Evolutionary conservation across 2,888 invertebrate species (phyloP).

Genomic region (Dasysyrphus albostriatus): DNA sequence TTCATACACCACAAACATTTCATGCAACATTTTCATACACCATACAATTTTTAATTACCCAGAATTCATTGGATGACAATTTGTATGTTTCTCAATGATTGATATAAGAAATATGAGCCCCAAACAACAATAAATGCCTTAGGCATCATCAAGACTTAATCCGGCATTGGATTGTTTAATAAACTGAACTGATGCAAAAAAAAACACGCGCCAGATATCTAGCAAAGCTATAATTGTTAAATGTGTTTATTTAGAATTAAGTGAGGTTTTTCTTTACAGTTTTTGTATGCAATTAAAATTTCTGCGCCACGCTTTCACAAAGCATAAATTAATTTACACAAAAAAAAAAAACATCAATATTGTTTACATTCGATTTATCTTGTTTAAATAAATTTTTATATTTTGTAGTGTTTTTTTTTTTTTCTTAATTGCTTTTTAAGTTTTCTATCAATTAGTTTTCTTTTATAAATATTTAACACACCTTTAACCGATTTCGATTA

Average conservation of each 20-base stretch:
- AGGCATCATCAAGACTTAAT: neutral
- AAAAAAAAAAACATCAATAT: slow-evolving; percentile 31
- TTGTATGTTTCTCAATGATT: too few species aligned
- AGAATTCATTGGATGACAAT: too few species aligned
- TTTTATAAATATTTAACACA: slow-evolving; percentile 1
- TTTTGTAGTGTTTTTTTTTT: slow-evolving; percentile 1
- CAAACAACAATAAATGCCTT: neutral
- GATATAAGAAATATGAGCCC: neutral
- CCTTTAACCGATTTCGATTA: slow-evolving; percentile 8
- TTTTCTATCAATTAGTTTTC: slow-evolving; percentile 34
- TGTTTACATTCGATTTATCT: slow-evolving; percentile 59
- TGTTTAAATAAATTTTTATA: slow-evolving; percentile 57
- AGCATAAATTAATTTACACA: slow-evolving; percentile 61
- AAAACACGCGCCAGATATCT: slow-evolving; percentile 31
- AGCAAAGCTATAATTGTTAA: slow-evolving; percentile 26
- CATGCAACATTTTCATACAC: too few species aligned
- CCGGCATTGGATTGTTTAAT: neutral
- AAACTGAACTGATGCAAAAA: slow-evolving; percentile 42
- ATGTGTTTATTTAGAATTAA: slow-evolving; percentile 66
- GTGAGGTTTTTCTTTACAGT: slow-evolving; percentile 63
- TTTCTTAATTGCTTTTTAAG: slow-evolving; percentile 32
- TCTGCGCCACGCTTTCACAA: slow-evolving; percentile 73
- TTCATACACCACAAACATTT: too few species aligned
- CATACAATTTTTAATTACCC: too few species aligned
- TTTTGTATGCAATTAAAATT: slow-evolving; percentile 72